Evolutionary conservation across 2,888 invertebrate genomes (phyloP).

Genomic region (Dilophus febrilis): DNA sequence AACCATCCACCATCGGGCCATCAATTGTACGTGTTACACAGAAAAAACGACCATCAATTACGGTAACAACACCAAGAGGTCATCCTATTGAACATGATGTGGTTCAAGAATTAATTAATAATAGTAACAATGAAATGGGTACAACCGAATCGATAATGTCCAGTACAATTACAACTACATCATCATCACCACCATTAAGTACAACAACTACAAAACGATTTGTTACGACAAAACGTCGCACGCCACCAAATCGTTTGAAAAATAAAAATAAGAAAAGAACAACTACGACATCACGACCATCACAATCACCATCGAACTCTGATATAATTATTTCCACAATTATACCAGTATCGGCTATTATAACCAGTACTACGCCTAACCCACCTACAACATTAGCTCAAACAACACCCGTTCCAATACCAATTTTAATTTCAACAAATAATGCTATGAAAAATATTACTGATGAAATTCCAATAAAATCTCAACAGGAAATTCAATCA

Average conservation of each 20-base stretch:
- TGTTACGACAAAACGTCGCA: not conserved
- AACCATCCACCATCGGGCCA: not conserved
- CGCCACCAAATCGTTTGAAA: not conserved
- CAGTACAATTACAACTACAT: not conserved
- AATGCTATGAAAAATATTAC: too few species aligned
- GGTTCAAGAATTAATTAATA: not conserved
- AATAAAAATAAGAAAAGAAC: conserved; percentile 1
- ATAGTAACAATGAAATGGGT: not conserved
- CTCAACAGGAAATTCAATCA: too few species aligned
- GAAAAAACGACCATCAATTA: not conserved
- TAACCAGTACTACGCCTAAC: conserved; percentile 15
- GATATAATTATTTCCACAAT: conserved; percentile 15
- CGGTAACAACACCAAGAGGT: not conserved
- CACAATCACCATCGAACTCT: conserved; percentile 12
- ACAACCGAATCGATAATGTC: conserved; percentile 1
- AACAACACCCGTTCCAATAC: too few species aligned
- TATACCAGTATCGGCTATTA: conserved; percentile 14
- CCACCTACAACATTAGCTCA: conserved; percentile 3
- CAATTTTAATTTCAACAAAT: conserved; percentile 12
- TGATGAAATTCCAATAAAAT: too few species aligned
- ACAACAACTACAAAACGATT: conserved; percentile 1
- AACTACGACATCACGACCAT: conserved; percentile 14
- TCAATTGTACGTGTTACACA: not conserved
- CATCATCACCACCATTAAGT: conserved; percentile 1
- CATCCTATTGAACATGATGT: not conserved